Evolutionary conservation across 1,140 invertebrate species (phyloP).

Genomic region (Lasaia peninsularis): DNA sequence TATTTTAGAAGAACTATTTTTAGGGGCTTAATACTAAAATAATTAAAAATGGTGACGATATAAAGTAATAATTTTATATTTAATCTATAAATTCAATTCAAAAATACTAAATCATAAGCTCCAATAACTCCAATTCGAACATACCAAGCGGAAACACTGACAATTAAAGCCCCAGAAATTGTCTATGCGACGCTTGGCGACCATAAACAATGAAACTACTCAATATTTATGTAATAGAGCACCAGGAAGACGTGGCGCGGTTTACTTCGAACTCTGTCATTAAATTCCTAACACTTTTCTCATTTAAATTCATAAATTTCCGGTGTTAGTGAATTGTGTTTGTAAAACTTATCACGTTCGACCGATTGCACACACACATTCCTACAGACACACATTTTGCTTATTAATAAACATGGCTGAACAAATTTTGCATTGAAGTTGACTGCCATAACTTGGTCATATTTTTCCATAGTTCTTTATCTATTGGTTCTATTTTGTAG

Average conservation of each 20-base stretch:
- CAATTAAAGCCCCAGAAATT: slow-evolving; percentile 21
- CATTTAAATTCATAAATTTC: slow-evolving; percentile 77
- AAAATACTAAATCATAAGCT: background rate
- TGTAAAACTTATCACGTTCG: slow-evolving; percentile 54
- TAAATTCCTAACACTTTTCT: slow-evolving; percentile 75
- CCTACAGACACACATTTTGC: slow-evolving; percentile 51
- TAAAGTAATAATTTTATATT: background rate
- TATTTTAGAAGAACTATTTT: too few relatives aligned
- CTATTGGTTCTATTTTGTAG: too few relatives aligned
- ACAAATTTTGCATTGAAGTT: slow-evolving; percentile 1
- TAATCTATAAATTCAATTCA: background rate
- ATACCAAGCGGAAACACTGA: background rate
- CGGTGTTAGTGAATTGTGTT: slow-evolving; percentile 61
- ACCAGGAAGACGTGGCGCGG: slow-evolving; percentile 64
- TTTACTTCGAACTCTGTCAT: slow-evolving; percentile 68
- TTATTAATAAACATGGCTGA: too few relatives aligned
- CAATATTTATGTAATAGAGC: slow-evolving; percentile 60
- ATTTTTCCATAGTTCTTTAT: too few relatives aligned
- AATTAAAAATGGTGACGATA: too few relatives aligned
- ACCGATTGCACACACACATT: slow-evolving; percentile 59
- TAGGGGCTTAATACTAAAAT: too few relatives aligned
- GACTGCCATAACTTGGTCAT: slow-evolving; percentile 18
- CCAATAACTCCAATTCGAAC: background rate
- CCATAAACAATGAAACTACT: slow-evolving; percentile 59
- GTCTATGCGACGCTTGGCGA: slow-evolving; percentile 31